Evolutionary conservation across 2,888 invertebrate species (phyloP).

Genomic region (Chrysotoxum bicinctum): DNA sequence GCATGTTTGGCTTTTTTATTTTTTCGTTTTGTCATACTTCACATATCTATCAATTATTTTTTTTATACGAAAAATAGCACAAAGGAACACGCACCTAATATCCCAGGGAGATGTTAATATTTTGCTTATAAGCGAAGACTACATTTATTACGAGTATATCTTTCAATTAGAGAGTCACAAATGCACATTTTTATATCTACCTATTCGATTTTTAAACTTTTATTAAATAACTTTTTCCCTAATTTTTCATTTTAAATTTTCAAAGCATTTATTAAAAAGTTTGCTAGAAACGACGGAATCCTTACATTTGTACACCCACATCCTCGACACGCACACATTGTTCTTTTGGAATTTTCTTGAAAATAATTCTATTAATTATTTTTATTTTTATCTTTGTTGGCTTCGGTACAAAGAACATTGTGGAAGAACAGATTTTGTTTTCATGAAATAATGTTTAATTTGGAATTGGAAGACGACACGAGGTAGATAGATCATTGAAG

Average conservation of each 20-base stretch:
- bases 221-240: not conserved
- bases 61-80: too few relatives aligned
- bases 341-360: not conserved
- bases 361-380: slow-evolving; percentile 5
- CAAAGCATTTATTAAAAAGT: slow-evolving; percentile 1
- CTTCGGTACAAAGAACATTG: not conserved
- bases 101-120: too few relatives aligned
- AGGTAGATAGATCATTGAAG: not conserved
- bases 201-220: too few relatives aligned
- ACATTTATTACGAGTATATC: too few relatives aligned
- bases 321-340: not conserved
- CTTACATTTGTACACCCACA: not conserved
- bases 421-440: not conserved
- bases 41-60: too few relatives aligned
- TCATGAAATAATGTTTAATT: not conserved
- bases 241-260: not conserved
- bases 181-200: too few relatives aligned
- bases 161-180: too few relatives aligned
- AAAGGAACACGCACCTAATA: too few relatives aligned
- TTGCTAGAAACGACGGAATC: not conserved
- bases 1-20: too few relatives aligned
- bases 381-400: not conserved
- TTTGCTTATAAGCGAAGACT: too few relatives aligned
- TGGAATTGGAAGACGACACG: not conserved
- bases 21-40: too few relatives aligned